These are phyloP conservation scores for Exocentrus adspersus DNA, from an alignment of 2,888 invertebrate genomes.

Conservation along the genomic window DNA sequence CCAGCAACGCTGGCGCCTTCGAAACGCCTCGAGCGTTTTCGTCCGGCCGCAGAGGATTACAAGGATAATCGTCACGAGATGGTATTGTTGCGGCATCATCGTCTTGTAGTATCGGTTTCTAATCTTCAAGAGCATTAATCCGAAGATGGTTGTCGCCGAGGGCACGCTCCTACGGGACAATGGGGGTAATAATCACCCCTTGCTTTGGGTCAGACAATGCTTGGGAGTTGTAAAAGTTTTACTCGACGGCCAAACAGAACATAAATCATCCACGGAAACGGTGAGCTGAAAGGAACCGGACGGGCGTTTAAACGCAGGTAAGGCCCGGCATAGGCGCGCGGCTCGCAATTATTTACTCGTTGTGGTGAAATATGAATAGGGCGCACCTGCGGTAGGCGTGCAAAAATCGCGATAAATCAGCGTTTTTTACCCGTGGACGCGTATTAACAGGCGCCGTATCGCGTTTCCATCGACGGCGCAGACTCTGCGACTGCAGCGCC, in stretches of 20 bases:
- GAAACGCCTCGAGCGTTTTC: not conserved
- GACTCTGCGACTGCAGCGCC: slow-evolving; percentile 53
- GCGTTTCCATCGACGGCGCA: slow-evolving; percentile 46
- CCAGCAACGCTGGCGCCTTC: slow-evolving; percentile 41
- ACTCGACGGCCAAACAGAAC: slow-evolving; percentile 17
- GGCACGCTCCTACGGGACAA: slow-evolving; percentile 12
- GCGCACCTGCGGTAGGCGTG: slow-evolving; percentile 45
- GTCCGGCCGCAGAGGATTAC: not conserved
- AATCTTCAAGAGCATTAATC: not conserved
- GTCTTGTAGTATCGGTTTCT: no score
- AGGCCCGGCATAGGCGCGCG: slow-evolving; percentile 47
- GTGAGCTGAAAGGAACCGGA: slow-evolving; percentile 46
- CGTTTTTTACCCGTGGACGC: no score
- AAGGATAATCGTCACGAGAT: not conserved
- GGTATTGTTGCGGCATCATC: not conserved
- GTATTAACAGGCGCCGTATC: slow-evolving; percentile 46
- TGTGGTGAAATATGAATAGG: no score
- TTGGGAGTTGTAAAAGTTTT: slow-evolving; percentile 8
- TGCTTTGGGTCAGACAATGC: slow-evolving; percentile 4
- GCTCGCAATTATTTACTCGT: no score
- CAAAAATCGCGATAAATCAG: slow-evolving; percentile 47
- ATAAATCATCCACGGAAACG: slow-evolving; percentile 49
- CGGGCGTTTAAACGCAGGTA: slow-evolving; percentile 56
- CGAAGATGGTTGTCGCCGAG: not conserved
- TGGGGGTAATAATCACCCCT: slow-evolving; percentile 25